phyloP scores from a whole-genome alignment of 2,113 vertebrate species.

The Suricata suricatta region DNA sequence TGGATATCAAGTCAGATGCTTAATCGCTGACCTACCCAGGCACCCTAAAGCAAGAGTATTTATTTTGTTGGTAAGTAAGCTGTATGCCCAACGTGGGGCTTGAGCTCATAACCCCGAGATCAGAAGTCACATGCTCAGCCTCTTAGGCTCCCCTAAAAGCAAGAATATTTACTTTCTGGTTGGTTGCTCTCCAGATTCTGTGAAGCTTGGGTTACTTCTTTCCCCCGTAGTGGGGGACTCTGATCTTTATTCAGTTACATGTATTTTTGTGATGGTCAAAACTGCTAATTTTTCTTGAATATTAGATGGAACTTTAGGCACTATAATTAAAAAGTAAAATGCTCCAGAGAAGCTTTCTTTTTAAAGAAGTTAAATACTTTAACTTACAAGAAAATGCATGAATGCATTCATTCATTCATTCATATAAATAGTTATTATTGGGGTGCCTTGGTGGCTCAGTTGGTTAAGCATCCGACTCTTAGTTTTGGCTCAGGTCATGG shows the following conservation, averaged over 20 bases:
- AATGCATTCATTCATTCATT: not conserved
- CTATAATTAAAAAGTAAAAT: conserved; percentile 51
- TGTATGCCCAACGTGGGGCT: not conserved
- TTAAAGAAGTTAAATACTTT: conserved; percentile 57
- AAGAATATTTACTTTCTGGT: not conserved
- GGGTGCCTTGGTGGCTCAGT: too few relatives aligned
- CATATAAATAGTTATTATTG: not conserved
- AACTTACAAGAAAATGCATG: not conserved
- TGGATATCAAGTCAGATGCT: too few relatives aligned
- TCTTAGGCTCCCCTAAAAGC: not conserved
- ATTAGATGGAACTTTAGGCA: conserved; percentile 28
- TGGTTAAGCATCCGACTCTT: too few relatives aligned
- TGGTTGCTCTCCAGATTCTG: not conserved
- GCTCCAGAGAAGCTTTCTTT: conserved; percentile 33
- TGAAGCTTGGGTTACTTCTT: not conserved
- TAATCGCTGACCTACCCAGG: too few relatives aligned
- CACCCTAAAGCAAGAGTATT: not conserved
- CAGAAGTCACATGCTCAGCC: not conserved
- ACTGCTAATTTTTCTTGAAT: conserved; percentile 39
- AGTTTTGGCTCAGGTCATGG: too few relatives aligned
- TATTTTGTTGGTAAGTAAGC: not conserved
- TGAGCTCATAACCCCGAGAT: not conserved
- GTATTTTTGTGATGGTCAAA: conserved; percentile 47
- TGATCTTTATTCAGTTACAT: conserved; percentile 13
- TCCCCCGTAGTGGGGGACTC: not conserved